Evolutionary conservation across 2,797 vertebrate species (phyloP), one percentile per base, ranked within the genome.

Genomic region (Euphonia xanthogaster): DNA sequence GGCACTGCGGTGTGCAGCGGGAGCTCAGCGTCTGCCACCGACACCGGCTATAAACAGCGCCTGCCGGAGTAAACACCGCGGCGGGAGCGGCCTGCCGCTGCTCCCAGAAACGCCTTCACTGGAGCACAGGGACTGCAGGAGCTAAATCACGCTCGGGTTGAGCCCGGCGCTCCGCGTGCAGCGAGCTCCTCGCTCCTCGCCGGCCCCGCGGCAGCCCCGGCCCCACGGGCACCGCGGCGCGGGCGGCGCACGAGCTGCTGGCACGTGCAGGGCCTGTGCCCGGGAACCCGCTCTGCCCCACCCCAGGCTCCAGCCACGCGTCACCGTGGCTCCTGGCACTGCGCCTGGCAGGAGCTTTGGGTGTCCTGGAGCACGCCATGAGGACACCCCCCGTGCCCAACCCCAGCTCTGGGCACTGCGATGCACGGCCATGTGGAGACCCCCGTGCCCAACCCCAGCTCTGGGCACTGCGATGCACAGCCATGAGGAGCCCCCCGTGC

Each of bases 241-340:
- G 0, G 16, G 50, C 0, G 0, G 45, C 0, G 2, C 95, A 90
- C 11, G 33, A 73, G 86, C 40, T 1, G 0, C 65, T 0, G 27
- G 81, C 92, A 91, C 12, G 58, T 90, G 95, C 60, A 2, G 53
- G 75, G 60, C 27, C 2, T 4, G 79, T 0, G 42, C 42, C 8
- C 0, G 0, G 57, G 55, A 2, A 60, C 10, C 7, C 0, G 1
- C 37, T 7, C 14, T 55, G 68, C 50, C 16, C 2, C 0, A 8
- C 11, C 33, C 77, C 53, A 2, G 51, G 22, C 35, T 10, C 37
- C 3, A 0, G 54, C 23, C 9, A 0, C 1, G 2, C 1, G 0
- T 18, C 50, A 24, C n/a, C 78, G 6, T 2, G 48, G 40, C 10
- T 19, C n/a, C 66, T 3, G 30, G 23, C 37, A 19, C 45, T 2